Base-by-base conservation (phyloP, 2,113 vertebrate genomes). In the Urocolius indicus region DNA sequence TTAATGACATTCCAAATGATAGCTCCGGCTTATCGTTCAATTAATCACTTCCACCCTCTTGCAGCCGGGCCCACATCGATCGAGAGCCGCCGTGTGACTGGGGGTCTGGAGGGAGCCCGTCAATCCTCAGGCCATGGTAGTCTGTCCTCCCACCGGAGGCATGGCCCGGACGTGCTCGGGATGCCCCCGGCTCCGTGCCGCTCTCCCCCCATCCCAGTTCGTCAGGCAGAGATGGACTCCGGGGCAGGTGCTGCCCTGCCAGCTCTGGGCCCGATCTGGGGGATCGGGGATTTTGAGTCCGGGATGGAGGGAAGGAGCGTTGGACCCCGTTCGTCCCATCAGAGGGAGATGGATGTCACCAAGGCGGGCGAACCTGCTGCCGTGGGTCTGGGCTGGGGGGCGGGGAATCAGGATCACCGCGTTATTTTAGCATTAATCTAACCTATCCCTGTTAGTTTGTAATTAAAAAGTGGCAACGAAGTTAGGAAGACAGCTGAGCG, bases 1-100 rank as follows among this genome's bases (percentile, higher is more conserved):
- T 99, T 99, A 99, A 99, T 98, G 98, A 98, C 98, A 97, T 98
- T 98, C 98, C 98, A 98, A 98, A 98, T 98, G 98, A 98, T 98
- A 98, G 97, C 97, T 97, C 91, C 92, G 95, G 97, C 97, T 98
- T 98, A 97, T 98, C 97, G 97, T 96, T 98, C 97, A 96, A 97
- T 98, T 98, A 98, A 98, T 98, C 98, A 98, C 97, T 96, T 96
- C 96, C 97, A 98, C 98, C 97, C 95, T 97, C 93, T 72, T 72
- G 91, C 89, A 96, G 92, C 92, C 87, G 66, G 84, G 82, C 84
- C 89, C 89, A 82, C 84, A 96, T 95, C 91, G 97, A 97, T 95
- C 46, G 96, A 91, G 69, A 81, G 94, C 59, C 57, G 83, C 73
- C 79, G 92, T 63, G 66, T 8, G 80, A 84, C 11, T n/a, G 84